Conservation (phyloP, 2,113 vertebrate genomes). For the Terrapene triunguis region DNA sequence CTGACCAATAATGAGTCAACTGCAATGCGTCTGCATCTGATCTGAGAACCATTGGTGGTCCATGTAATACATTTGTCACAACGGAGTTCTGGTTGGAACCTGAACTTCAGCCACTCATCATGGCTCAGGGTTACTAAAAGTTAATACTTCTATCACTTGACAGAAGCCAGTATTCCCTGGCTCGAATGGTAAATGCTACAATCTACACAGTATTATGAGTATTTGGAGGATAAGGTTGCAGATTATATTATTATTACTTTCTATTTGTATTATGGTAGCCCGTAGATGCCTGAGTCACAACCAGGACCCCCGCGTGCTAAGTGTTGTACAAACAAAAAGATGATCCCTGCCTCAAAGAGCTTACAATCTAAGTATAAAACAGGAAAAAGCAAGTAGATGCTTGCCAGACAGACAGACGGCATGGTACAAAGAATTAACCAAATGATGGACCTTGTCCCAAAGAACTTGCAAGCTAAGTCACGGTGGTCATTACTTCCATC, state of each 20-base stretch:
- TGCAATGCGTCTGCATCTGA: background rate
- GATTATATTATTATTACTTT: background rate
- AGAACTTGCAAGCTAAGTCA: background rate
- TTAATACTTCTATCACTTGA: too few species aligned
- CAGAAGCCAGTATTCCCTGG: background rate
- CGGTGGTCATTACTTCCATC: too few species aligned
- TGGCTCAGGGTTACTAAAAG: too few species aligned
- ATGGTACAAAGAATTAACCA: background rate
- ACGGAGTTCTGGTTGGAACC: too few species aligned
- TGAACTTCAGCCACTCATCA: background rate
- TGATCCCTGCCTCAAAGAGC: background rate
- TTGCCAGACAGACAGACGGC: fast-evolving
- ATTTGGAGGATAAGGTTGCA: background rate
- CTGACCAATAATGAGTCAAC: background rate
- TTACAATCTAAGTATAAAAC: background rate
- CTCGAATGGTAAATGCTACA: background rate
- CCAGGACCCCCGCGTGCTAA: too few species aligned
- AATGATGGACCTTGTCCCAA: background rate
- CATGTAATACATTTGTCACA: background rate
- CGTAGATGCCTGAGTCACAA: too few species aligned
- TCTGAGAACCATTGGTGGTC: background rate
- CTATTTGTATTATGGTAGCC: too few species aligned
- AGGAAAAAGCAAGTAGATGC: background rate
- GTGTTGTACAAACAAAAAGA: too few species aligned
- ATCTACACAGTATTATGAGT: background rate